Evolutionary conservation across 2,888 invertebrate genomes (phyloP).

Genomic region (Sinhomidia bicolor): DNA sequence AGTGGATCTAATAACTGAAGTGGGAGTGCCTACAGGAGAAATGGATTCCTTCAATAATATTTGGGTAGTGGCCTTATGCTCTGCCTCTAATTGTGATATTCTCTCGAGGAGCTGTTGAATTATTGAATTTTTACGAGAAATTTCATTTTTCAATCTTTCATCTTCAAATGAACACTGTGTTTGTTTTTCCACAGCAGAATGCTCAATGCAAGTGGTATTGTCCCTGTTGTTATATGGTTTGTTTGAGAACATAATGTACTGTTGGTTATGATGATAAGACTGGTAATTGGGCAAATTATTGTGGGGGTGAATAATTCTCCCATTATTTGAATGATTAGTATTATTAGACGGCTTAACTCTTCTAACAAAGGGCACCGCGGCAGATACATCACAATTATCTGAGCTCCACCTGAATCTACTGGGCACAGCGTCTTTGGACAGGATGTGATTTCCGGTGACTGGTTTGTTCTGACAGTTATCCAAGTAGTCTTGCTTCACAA

Average conservation of each 20-base stretch:
- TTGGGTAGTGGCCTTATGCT: slow-evolving; percentile 70
- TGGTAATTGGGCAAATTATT: neutral
- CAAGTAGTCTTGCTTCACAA: slow-evolving; percentile 74
- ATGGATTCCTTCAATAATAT: slow-evolving; percentile 59
- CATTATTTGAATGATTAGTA: neutral
- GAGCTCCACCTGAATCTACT: slow-evolving; percentile 71
- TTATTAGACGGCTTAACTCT: slow-evolving; percentile 42
- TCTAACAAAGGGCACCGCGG: slow-evolving; percentile 64
- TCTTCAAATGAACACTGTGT: slow-evolving; percentile 71
- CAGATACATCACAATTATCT: slow-evolving; percentile 67
- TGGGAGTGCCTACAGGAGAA: slow-evolving; percentile 15
- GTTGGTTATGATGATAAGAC: neutral
- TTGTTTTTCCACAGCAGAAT: slow-evolving; percentile 65
- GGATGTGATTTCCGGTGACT: slow-evolving; percentile 65
- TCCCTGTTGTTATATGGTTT: slow-evolving; percentile 15
- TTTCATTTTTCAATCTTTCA: slow-evolving; percentile 69
- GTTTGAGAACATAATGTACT: slow-evolving; percentile 1
- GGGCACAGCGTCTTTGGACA: slow-evolving; percentile 68
- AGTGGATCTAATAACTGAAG: slow-evolving; percentile 49
- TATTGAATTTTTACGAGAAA: slow-evolving; percentile 74
- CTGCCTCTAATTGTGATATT: slow-evolving; percentile 72
- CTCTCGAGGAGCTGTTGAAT: slow-evolving; percentile 74
- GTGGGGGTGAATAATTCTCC: too few relatives aligned
- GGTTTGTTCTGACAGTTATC: slow-evolving; percentile 67
- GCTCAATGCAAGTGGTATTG: slow-evolving; percentile 60